A percentile compares a stretch with the other conserved stretches of the same genome.
phyloP scores from a whole-genome alignment of 2,113 vertebrate species.

The Ceyx margarethae region DNA sequence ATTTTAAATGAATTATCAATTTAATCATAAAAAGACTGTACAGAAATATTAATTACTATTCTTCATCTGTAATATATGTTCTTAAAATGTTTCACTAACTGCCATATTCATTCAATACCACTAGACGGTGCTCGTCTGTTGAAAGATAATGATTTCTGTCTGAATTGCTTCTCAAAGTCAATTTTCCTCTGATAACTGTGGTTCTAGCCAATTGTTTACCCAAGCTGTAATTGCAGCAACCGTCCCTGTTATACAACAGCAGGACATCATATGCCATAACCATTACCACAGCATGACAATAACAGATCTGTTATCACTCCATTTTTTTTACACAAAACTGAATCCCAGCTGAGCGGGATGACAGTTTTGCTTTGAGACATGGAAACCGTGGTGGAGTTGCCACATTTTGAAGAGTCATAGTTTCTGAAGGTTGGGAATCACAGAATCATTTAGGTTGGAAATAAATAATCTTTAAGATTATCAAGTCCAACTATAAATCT shows the following conservation, averaged over 20 bases:
- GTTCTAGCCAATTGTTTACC: neutral
- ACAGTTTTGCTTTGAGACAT: neutral
- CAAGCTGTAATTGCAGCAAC: neutral
- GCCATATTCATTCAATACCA: conserved; percentile 39
- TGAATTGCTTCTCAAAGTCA: neutral
- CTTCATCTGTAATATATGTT: fast-evolving
- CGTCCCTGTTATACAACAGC: neutral
- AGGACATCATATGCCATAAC: neutral
- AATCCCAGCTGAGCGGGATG: neutral
- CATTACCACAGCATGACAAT: neutral
- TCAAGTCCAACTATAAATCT: neutral
- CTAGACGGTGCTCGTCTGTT: conserved; percentile 64
- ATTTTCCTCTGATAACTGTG: neutral
- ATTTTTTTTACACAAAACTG: neutral
- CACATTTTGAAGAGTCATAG: neutral
- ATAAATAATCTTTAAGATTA: neutral
- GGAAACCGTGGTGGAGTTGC: neutral
- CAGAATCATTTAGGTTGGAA: neutral
- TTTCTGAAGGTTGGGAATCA: neutral
- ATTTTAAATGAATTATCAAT: neutral
- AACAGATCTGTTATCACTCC: neutral
- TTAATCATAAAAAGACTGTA: neutral
- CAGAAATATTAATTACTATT: neutral
- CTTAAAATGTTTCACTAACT: neutral
- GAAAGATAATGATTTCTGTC: neutral